Evolutionary conservation across 1,140 invertebrate genomes (phyloP), one percentile per base, ranked within the genome.

Genomic region (Vanessa atalanta): DNA sequence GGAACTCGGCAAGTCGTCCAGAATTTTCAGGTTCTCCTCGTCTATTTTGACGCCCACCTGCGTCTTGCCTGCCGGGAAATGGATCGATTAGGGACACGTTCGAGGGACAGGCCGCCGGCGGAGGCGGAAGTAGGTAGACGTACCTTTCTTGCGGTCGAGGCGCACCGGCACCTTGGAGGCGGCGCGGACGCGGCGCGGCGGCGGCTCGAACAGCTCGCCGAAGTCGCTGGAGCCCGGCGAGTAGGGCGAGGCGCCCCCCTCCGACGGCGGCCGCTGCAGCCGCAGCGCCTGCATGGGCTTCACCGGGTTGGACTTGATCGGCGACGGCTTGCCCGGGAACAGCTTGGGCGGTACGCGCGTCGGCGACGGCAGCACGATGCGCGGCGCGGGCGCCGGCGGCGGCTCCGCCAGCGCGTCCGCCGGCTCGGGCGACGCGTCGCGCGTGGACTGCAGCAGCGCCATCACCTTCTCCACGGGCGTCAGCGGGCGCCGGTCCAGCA

Each of bases 1-100:
- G 63, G 98, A 98, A 93, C 96, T 97, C 23, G 97, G 97, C 83
- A 98, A 93, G 87, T 98, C 97, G 84, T 98, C 97, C 76, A 97
- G 93, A 77, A 97, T 96, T 89, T 96, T 96, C 37, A 96, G 91
- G 83, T 96, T 96, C 81, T 96, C 96, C 81, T 96, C 96, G 78
- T 97, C 96, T 79, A 96, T 93, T 75, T 95, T 95, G 15, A 96
- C 94, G 16, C 94, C 95, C 79, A 95, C 94, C 82, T 95, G 94
- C 88, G 94, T 95, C 47, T 94, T 95, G 50, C 93, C 94, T 95
- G 83, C 51, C 31, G n/a, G 67, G n/a, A 7, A 63, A 67, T 8
- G 14, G n/a, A 16, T 57, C 15, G 26, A 1, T 60, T 14, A 20
- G 31, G 95, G 43, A 83, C 6, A 92, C 78, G 84, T 15, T 95